These are phyloP conservation scores for Taurulus bubalis DNA, from an alignment of 2,113 vertebrate genomes.

Conservation along the genomic window DNA sequence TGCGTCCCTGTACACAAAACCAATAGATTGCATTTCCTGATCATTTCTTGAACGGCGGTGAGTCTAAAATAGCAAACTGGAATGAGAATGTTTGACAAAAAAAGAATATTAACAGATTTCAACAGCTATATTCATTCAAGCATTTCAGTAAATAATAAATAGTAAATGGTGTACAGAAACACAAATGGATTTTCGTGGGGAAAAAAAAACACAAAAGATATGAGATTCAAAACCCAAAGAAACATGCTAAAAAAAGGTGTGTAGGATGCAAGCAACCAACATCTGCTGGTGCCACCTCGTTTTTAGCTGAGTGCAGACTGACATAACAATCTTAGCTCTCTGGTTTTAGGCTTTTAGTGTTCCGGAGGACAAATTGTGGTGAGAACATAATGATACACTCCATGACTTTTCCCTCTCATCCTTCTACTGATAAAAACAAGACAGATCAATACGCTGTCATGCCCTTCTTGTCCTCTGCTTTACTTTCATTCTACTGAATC, in stretches of 20 bases:
- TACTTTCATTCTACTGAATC: conserved; percentile 40
- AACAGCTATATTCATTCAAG: neutral
- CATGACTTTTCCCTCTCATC: conserved; percentile 45
- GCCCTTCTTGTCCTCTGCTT: conserved; percentile 37
- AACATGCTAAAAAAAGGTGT: neutral
- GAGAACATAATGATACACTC: conserved; percentile 63
- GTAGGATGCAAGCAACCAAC: neutral
- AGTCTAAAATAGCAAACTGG: neutral
- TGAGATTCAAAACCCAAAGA: neutral
- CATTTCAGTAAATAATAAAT: neutral
- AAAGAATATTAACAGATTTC: neutral
- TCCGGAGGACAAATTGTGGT: conserved; percentile 50
- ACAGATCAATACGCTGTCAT: conserved; percentile 67
- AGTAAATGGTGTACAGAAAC: neutral
- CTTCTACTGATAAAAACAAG: conserved; percentile 56
- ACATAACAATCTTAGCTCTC: conserved; percentile 46
- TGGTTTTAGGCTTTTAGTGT: conserved; percentile 59
- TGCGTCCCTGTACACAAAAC: neutral
- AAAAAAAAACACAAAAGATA: neutral
- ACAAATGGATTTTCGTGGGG: neutral
- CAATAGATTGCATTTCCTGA: neutral
- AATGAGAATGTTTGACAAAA: too few species aligned
- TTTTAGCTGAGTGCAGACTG: conserved; percentile 38
- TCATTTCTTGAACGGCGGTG: neutral
- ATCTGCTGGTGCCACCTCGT: conserved; percentile 27